Evolutionary conservation across 2,797 vertebrate genomes (phyloP).

Genomic region (Stomatorhinus walkeri): DNA sequence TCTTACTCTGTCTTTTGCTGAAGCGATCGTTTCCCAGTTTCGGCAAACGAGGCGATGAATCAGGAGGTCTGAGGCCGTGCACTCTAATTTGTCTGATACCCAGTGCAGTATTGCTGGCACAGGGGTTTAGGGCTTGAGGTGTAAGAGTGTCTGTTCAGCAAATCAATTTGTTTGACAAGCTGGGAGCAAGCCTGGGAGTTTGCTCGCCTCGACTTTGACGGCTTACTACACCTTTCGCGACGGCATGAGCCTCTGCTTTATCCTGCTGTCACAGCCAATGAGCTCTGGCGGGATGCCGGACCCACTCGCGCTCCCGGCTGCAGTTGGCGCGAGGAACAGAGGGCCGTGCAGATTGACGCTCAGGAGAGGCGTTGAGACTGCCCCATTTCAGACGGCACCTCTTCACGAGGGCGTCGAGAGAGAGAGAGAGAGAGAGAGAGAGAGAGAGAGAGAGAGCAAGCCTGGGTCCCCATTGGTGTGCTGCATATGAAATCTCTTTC

Average conservation of each 20-base stretch:
- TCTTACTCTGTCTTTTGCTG: not conserved
- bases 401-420: not conserved
- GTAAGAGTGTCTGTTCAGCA: constrained; percentile 10
- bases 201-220: not conserved
- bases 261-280: not conserved
- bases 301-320: not conserved
- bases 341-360: not conserved
- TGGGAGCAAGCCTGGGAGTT: not conserved
- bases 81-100: constrained; percentile 10
- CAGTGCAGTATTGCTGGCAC: not conserved
- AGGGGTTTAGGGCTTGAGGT: not conserved
- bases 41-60: constrained; percentile 9
- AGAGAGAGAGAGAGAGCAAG: not conserved
- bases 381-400: not conserved
- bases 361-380: constrained; percentile 1
- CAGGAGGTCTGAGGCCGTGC: not conserved
- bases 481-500: not conserved
- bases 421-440: not conserved
- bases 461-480: not conserved
- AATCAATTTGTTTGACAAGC: constrained; percentile 12
- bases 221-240: not conserved
- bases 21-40: not conserved
- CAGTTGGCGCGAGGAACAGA: not conserved
- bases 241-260: not conserved
- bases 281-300: not conserved